Conservation (phyloP, 2,113 vertebrate species). For the chimpanzee (Pan troglodytes) region NHGRI_mPanTro3-v2.1_pri NC_072402.2:29049501-29050000, state of each 20-base stretch:
- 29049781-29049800: not conserved
- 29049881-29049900: constrained; percentile 33
- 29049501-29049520: constrained; percentile 12
- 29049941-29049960: constrained; percentile 41
- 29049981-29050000: constrained; percentile 63
- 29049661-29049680: not conserved
- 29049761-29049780: not conserved
- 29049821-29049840: constrained; percentile 14
- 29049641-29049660: constrained; percentile 2
- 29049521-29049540: not conserved
- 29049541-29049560: not conserved
- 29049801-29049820: constrained; percentile 38
- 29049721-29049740: not conserved
- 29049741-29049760: not conserved
- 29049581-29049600: not conserved
- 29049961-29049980: constrained; percentile 41
- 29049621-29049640: not conserved
- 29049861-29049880: constrained; percentile 8
- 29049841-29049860: constrained; percentile 45
- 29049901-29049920: constrained; percentile 48
- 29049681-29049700: not conserved
- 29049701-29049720: not conserved
- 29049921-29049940: not conserved
- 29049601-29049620: not conserved
- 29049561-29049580: not conserved